phyloP scores from a whole-genome alignment of 2,888 invertebrate genomes.

The Plagodis pulveraria region DNA sequence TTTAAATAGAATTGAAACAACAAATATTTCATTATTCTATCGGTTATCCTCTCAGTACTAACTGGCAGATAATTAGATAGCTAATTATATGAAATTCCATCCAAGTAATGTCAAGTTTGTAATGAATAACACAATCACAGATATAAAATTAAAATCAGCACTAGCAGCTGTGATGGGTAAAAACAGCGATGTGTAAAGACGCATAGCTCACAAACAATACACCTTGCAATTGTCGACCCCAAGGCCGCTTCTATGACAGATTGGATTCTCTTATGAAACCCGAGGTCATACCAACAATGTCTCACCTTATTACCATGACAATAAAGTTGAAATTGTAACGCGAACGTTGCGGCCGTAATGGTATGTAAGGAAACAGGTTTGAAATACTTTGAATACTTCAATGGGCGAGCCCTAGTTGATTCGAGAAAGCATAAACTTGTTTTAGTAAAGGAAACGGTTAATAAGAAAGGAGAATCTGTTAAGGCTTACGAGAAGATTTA shows the following conservation, averaged over 20 bases:
- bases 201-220: conserved; percentile 49
- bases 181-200: conserved; percentile 12
- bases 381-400: conserved; percentile 41
- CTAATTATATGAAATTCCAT: too few relatives aligned
- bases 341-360: conserved; percentile 1
- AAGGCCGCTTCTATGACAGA: conserved; percentile 54
- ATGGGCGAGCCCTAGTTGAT: conserved; percentile 36
- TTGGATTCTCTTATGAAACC: conserved; percentile 47
- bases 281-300: conserved; percentile 35
- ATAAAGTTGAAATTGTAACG: conserved; percentile 25
- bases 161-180: conserved; percentile 30
- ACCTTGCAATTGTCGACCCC: conserved; percentile 46
- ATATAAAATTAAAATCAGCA: background rate
- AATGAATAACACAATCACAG: too few relatives aligned
- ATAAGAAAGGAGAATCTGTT: conserved; percentile 20
- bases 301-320: conserved; percentile 24
- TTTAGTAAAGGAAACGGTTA: conserved; percentile 27
- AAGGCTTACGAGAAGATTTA: conserved; percentile 11
- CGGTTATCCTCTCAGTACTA: too few relatives aligned
- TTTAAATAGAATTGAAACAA: too few relatives aligned
- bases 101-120: too few relatives aligned
- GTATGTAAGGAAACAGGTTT: conserved; percentile 37
- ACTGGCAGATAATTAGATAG: too few relatives aligned
- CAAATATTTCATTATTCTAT: too few relatives aligned
- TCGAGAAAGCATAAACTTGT: conserved; percentile 42